Percentiles rank a stretch among this genome's conserved stretches.
These are phyloP conservation scores for Sylvia borin DNA, from an alignment of 2,797 vertebrate species.

Conservation along the genomic window DNA sequence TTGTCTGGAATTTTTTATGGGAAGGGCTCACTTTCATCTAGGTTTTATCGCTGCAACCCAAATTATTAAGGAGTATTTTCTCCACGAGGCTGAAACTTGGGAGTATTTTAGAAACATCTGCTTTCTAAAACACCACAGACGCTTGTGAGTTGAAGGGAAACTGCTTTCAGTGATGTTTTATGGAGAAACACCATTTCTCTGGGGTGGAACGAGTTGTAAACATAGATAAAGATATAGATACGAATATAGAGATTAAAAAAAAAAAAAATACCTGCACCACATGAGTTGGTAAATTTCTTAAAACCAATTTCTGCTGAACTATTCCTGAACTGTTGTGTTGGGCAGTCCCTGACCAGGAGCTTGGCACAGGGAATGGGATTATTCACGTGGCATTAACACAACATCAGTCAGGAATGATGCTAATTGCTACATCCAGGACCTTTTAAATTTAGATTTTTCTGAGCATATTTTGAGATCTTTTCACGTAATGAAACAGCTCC, in stretches of 20 bases:
- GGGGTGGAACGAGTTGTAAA: background rate
- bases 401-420: background rate
- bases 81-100: background rate
- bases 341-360: background rate
- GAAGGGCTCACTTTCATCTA: background rate
- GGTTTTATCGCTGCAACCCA: background rate
- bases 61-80: background rate
- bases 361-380: background rate
- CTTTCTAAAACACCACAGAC: background rate
- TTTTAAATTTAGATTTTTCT: background rate
- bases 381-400: background rate
- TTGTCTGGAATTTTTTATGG: background rate
- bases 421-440: background rate
- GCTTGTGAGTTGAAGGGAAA: background rate
- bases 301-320: background rate
- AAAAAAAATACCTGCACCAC: background rate
- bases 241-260: background rate
- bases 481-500: background rate
- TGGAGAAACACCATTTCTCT: background rate
- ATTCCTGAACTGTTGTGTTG: background rate
- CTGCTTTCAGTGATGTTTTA: background rate
- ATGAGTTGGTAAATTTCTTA: background rate
- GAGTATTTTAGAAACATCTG: background rate
- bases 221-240: background rate
- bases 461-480: fast-evolving